Percentiles rank a stretch among this genome's conserved stretches.
phyloP scores from a whole-genome alignment of 2,888 invertebrate species.

The Polyommatus icarus region DNA sequence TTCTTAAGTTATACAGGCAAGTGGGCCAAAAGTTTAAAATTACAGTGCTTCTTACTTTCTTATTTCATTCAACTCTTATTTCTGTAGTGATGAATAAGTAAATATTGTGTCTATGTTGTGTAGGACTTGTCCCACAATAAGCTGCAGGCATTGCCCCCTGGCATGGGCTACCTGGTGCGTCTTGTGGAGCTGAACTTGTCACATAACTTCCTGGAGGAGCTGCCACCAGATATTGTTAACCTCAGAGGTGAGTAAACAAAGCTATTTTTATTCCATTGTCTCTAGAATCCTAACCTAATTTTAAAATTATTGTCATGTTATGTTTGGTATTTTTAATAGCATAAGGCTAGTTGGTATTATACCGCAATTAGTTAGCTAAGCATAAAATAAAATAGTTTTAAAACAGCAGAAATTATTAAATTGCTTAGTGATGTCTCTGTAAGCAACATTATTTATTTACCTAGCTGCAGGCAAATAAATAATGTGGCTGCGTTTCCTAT shows the following conservation, averaged over 20 bases:
- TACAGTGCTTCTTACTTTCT: too few species aligned
- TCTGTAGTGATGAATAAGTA: background rate
- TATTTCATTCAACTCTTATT: background rate
- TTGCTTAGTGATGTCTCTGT: background rate
- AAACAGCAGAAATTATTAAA: background rate
- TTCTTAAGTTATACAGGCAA: background rate
- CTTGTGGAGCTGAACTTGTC: constrained; percentile 86
- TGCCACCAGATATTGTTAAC: constrained; percentile 91
- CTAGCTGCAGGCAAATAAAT: background rate
- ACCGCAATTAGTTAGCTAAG: too few species aligned
- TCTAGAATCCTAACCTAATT: background rate
- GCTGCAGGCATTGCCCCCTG: constrained; percentile 85
- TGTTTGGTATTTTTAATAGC: background rate
- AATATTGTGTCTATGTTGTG: background rate
- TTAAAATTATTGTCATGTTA: background rate
- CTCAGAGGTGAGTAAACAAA: constrained; percentile 83
- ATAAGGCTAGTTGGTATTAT: too few species aligned
- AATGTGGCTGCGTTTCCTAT: background rate
- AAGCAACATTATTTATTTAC: background rate
- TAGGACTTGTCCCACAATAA: constrained; percentile 91
- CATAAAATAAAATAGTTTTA: too few species aligned
- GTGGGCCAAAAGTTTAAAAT: too few species aligned
- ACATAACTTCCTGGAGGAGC: constrained; percentile 85
- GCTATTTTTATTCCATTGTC: background rate
- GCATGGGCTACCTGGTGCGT: constrained; percentile 91